Base-by-base conservation (phyloP, 1,140 invertebrate species). In the Bursaphelenchus mucronatus region DNA sequence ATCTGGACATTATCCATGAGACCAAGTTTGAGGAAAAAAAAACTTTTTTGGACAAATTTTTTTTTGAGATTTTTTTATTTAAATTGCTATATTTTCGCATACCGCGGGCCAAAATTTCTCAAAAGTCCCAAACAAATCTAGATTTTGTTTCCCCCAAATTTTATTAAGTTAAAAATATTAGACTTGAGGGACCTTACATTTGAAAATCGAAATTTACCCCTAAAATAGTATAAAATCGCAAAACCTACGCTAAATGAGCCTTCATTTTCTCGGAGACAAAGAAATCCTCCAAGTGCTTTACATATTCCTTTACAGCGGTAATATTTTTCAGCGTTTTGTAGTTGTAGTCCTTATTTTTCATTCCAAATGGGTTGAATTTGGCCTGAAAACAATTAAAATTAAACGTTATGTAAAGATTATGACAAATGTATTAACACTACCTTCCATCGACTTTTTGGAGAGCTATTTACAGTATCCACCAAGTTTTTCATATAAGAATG, bases 291-390 rank as follows among this genome's bases (percentile, higher is more conserved):
- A 73, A 46, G 21, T 61, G 54, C 1, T 43, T 62, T 50, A 73
- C 49, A 63, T 73, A 76, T 63, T 73, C 74, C 50, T 76, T 75
- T 17, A 73, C 57, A 6, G 71, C 71, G 3, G 71, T 73, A 2
- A 71, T 10, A 50, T 73, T 73, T 39, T 68, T 71, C 6, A 73
- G 47, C 11, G 70, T 55, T 57, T 73, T 76, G 19, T 74, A 61
- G 39, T 73, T 50, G 45, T 71, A 70, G 10, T 70, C 70, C 17
- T 57, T 67, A 10, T 21, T 68, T 47, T 67, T 69, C 5, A 68
- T 68, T 11, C 71, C 68, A 47, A 74, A 70, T n/a, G 68, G 68
- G 46, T 70, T 70, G 39, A 68, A 70, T 47, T 72, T 71, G 15
- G 68, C 70, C 67, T 68, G 41, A 65, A 61, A 70, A 64, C 10